A percentile compares a stretch with the other conserved stretches of the same genome.
phyloP scores from a whole-genome alignment of 2,113 vertebrate genomes.

The Turdus rufiventris region DNA sequence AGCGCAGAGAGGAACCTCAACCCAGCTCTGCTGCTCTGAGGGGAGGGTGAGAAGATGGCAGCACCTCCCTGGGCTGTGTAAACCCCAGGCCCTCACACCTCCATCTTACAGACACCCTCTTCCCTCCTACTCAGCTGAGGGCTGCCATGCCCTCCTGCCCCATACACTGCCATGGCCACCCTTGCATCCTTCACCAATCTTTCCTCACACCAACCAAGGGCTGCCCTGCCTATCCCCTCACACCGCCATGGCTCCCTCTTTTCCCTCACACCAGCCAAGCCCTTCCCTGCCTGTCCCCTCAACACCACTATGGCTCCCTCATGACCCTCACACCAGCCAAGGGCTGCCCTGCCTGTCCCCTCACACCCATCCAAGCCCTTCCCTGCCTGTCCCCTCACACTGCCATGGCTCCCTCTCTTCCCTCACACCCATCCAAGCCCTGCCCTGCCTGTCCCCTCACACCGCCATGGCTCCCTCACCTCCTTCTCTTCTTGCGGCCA shows the following conservation, averaged over 20 bases:
- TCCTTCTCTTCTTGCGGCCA: conserved; percentile 84
- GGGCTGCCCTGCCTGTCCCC: too few relatives aligned
- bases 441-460: rapidly evolving
- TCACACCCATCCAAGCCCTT: rapidly evolving
- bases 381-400: rapidly evolving
- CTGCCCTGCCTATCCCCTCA: too few relatives aligned
- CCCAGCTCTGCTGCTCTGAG: background rate
- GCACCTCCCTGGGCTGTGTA: background rate
- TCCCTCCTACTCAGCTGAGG: too few relatives aligned
- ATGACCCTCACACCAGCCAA: too few relatives aligned
- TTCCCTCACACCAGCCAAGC: too few relatives aligned
- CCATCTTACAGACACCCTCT: background rate
- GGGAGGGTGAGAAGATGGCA: rapidly evolving
- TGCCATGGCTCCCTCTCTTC: background rate
- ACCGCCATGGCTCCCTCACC: conserved; percentile 14
- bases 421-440: background rate
- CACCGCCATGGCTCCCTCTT: too few relatives aligned
- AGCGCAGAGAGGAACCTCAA: background rate
- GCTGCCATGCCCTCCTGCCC: background rate
- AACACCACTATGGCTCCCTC: too few relatives aligned
- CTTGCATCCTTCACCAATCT: too few relatives aligned
- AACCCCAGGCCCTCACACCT: background rate
- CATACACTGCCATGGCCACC: too few relatives aligned
- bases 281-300: too few relatives aligned
- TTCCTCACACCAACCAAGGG: too few relatives aligned